Percentiles rank a stretch among this genome's conserved stretches.
These are phyloP conservation scores for Cepaea nemoralis DNA, from an alignment of 1,140 invertebrate genomes.

Conservation along the genomic window DNA sequence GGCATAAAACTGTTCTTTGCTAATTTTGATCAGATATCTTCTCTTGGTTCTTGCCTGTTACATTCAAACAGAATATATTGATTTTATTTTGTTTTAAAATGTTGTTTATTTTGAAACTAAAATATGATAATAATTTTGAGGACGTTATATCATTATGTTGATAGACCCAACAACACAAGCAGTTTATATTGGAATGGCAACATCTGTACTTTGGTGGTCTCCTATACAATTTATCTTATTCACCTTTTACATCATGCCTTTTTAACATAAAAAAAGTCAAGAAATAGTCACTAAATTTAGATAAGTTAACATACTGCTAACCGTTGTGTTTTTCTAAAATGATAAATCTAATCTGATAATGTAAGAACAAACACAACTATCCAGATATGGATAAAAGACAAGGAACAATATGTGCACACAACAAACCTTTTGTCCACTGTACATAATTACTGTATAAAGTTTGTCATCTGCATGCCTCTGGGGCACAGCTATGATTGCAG, in stretches of 20 bases:
- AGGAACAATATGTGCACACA: not conserved
- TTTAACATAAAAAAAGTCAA: no score
- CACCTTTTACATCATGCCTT: no score
- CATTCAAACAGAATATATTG: not conserved
- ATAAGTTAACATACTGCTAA: no score
- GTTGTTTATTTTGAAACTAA: no score
- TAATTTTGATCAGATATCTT: constrained; percentile 60
- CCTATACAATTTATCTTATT: no score
- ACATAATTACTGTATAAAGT: constrained; percentile 60
- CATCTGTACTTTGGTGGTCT: no score
- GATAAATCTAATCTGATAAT: not conserved
- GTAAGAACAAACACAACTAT: not conserved
- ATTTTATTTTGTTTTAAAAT: not conserved
- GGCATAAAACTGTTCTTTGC: constrained; percentile 54
- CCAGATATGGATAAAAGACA: not conserved
- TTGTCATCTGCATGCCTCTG: constrained; percentile 40
- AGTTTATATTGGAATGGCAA: no score
- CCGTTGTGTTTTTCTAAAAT: not conserved
- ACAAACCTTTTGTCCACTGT: constrained; percentile 59
- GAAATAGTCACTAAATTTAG: no score
- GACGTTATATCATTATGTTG: no score
- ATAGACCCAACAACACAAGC: no score
- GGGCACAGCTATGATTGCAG: constrained; percentile 50
- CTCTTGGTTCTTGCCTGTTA: constrained; percentile 55
- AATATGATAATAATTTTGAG: no score